These are phyloP conservation scores for Aurelia aurita complex sp. Pacific DNA, from an alignment of 30 jellyfish, hydroid and myxozoan species.

Conservation along the genomic window DNA sequence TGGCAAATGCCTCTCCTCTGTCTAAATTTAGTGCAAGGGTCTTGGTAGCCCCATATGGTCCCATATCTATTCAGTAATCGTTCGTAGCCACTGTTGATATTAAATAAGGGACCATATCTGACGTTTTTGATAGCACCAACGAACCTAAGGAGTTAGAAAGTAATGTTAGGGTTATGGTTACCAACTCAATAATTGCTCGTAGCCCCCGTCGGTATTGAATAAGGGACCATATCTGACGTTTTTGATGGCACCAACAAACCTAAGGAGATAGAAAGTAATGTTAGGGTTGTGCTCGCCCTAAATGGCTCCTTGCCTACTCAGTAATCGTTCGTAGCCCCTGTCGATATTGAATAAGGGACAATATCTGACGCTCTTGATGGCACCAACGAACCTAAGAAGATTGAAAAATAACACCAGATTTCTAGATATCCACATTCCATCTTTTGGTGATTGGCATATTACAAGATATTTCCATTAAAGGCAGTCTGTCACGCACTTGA, in stretches of 20 bases:
- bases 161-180: neutral
- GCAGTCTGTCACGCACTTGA: too few species aligned
- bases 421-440: too few species aligned
- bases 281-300: too few species aligned
- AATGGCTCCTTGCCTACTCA: constrained; percentile 10
- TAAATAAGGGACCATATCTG: constrained; percentile 23
- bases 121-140: constrained; percentile 54
- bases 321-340: constrained; percentile 27
- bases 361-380: constrained; percentile 33
- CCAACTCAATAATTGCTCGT: constrained; percentile 10
- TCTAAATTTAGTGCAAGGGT: constrained; percentile 21
- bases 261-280: neutral
- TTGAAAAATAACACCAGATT: too few species aligned
- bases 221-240: constrained; percentile 32
- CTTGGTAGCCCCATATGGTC: constrained; percentile 27
- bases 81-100: constrained; percentile 17
- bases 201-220: constrained; percentile 8
- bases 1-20: constrained; percentile 31
- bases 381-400: constrained; percentile 47
- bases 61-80: constrained; percentile 24
- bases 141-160: constrained; percentile 11
- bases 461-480: too few species aligned
- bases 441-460: too few species aligned
- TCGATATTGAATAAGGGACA: constrained; percentile 15
- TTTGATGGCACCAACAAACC: constrained; percentile 60